A percentile compares a stretch with the other conserved stretches of the same genome.
Conservation (phyloP, 1,140 invertebrate genomes). For the Bilobella aurantiaca region DNA sequence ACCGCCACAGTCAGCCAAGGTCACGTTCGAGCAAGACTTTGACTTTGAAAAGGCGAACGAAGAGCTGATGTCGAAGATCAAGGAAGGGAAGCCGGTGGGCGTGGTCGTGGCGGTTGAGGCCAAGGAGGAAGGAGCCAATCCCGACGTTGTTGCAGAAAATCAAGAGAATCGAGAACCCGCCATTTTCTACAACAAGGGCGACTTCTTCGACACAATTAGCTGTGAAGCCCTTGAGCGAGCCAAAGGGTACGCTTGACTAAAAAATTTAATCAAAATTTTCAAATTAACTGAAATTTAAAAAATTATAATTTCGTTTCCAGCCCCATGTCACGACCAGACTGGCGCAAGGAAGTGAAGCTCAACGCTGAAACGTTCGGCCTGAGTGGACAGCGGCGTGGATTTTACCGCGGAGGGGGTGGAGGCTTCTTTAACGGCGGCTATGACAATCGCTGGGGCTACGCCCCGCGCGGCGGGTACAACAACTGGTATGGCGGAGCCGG, state of each 20-base stretch:
- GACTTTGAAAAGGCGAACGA: constrained; percentile 97
- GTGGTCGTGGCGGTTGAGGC: constrained; percentile 40
- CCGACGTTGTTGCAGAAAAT: constrained; percentile 63
- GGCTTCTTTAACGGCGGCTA: constrained; percentile 3
- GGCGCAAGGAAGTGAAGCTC: constrained; percentile 89
- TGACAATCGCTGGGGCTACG: neutral
- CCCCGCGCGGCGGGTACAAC: too few species aligned
- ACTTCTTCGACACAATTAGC: constrained; percentile 98
- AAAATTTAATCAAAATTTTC: neutral
- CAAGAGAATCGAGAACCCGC: constrained; percentile 47
- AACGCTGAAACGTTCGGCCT: constrained; percentile 98
- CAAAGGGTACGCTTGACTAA: constrained; percentile 51
- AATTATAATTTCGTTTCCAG: constrained; percentile 40
- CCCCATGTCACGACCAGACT: constrained; percentile 60
- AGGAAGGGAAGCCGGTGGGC: constrained; percentile 64
- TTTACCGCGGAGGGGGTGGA: constrained; percentile 40
- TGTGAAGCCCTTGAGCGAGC: constrained; percentile 90
- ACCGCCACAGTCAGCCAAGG: neutral
- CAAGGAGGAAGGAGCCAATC: constrained; percentile 50
- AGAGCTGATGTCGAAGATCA: constrained; percentile 71
- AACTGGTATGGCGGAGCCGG: too few species aligned
- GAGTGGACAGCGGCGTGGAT: constrained; percentile 54
- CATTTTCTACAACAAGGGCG: constrained; percentile 81
- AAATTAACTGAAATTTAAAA: neutral
- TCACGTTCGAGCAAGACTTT: constrained; percentile 87